phyloP scores from a whole-genome alignment of 2,797 vertebrate genomes.

The Chromis chromis region DNA sequence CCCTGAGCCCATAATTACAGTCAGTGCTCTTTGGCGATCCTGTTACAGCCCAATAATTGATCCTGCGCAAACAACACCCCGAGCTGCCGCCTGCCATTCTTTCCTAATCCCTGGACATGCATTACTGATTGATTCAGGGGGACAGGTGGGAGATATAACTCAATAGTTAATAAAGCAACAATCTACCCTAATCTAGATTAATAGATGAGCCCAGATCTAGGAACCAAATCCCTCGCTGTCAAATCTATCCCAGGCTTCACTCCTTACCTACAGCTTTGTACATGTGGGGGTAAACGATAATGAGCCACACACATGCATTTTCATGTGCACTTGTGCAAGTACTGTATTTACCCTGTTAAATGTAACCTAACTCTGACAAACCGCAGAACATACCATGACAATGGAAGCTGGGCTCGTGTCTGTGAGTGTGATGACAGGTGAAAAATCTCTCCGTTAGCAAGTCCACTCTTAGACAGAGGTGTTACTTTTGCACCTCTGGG shows the following conservation, averaged over 20 bases:
- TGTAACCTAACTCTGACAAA: slow-evolving; percentile 23
- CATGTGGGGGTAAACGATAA: slow-evolving; percentile 53
- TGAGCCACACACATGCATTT: slow-evolving; percentile 22
- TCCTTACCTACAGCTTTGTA: slow-evolving; percentile 50
- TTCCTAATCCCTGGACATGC: slow-evolving; percentile 84
- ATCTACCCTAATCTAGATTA: slow-evolving; percentile 85
- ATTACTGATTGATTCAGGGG: slow-evolving; percentile 84
- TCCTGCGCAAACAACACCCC: slow-evolving; percentile 78
- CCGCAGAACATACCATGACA: slow-evolving; percentile 17
- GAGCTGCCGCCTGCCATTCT: slow-evolving; percentile 75
- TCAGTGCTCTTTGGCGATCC: slow-evolving; percentile 77
- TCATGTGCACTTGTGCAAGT: slow-evolving; percentile 14
- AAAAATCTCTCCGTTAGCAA: slow-evolving; percentile 52
- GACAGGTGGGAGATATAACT: slow-evolving; percentile 85
- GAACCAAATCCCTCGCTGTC: slow-evolving; percentile 74
- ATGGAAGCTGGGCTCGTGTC: slow-evolving; percentile 21
- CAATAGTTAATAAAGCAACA: slow-evolving; percentile 88
- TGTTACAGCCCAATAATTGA: slow-evolving; percentile 85
- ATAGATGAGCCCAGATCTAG: slow-evolving; percentile 81
- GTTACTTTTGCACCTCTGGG: slow-evolving; percentile 32
- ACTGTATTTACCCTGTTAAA: slow-evolving; percentile 45
- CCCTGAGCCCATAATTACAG: slow-evolving; percentile 79
- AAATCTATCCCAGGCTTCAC: slow-evolving; percentile 50
- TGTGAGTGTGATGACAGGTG: slow-evolving; percentile 44
- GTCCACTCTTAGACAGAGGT: slow-evolving; percentile 46